phyloP scores from a whole-genome alignment of 2,113 vertebrate species.

The Gadus macrocephalus region DNA sequence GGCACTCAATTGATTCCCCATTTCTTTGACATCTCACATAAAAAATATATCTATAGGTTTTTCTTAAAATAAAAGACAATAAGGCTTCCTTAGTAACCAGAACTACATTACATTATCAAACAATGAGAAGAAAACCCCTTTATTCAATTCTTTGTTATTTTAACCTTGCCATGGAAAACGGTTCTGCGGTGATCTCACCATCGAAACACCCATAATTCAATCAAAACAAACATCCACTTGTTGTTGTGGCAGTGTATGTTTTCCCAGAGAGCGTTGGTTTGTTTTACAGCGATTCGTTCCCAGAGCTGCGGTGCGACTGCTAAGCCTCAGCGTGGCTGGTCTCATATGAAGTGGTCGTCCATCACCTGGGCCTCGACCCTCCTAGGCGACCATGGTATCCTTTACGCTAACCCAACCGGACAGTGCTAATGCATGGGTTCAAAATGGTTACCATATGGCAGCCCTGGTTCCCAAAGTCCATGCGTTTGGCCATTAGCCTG shows the following conservation, averaged over 20 bases:
- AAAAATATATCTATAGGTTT: no score
- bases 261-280: constrained; percentile 21
- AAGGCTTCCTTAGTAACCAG: no score
- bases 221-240: constrained; percentile 36
- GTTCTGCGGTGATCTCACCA: constrained; percentile 35
- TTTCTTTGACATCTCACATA: no score
- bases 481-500: not conserved
- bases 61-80: no score
- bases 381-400: constrained; percentile 53
- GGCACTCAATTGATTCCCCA: no score
- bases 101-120: no score
- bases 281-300: constrained; percentile 32
- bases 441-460: constrained; percentile 71
- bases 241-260: constrained; percentile 41
- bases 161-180: constrained; percentile 37
- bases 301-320: constrained; percentile 42
- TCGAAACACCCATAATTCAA: constrained; percentile 46
- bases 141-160: constrained; percentile 30
- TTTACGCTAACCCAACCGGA: constrained; percentile 59
- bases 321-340: constrained; percentile 41
- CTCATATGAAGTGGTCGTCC: constrained; percentile 54
- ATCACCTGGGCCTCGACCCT: constrained; percentile 57
- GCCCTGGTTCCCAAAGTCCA: constrained; percentile 34
- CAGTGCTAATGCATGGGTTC: constrained; percentile 45
- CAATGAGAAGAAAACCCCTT: no score